Conservation (phyloP, 2,113 vertebrate genomes). For the Rhinopomastus cyanomelas region DNA sequence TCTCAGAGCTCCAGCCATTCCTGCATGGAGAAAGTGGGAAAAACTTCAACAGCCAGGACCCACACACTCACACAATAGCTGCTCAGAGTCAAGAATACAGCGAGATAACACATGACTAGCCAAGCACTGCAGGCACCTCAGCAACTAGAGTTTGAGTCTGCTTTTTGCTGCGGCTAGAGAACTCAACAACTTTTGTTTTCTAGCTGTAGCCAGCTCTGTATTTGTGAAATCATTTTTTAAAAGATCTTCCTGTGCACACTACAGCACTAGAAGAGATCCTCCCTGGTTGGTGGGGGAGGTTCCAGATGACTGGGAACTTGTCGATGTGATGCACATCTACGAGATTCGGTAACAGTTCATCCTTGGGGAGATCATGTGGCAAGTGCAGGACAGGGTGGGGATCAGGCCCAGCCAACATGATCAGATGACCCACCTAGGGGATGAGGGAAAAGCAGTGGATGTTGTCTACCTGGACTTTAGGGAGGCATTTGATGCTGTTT, state of each 20-base stretch:
- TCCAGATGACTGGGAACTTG: too few species aligned
- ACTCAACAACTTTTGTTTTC: background rate
- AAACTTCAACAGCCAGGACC: background rate
- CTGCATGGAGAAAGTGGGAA: slow-evolving; percentile 16
- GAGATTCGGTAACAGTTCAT: too few species aligned
- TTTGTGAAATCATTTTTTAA: background rate
- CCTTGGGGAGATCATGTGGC: too few species aligned
- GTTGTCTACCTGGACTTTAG: too few species aligned
- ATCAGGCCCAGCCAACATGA: too few species aligned
- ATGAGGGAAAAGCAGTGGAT: too few species aligned
- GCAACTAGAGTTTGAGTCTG: background rate
- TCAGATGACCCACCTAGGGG: too few species aligned
- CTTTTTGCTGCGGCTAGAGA: background rate
- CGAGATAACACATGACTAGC: background rate
- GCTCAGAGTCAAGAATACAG: slow-evolving; percentile 6
- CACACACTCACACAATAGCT: background rate
- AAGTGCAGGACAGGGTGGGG: too few species aligned
- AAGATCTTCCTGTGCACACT: background rate
- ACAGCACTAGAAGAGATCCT: background rate
- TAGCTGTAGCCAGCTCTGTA: background rate
- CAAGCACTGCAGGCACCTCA: background rate
- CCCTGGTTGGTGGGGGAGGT: too few species aligned
- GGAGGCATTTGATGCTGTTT: too few species aligned
- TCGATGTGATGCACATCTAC: too few species aligned
- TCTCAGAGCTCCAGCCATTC: slow-evolving; percentile 32